Evolutionary conservation across 2,888 invertebrate genomes (phyloP).

Genomic region (Andrena praecox): DNA sequence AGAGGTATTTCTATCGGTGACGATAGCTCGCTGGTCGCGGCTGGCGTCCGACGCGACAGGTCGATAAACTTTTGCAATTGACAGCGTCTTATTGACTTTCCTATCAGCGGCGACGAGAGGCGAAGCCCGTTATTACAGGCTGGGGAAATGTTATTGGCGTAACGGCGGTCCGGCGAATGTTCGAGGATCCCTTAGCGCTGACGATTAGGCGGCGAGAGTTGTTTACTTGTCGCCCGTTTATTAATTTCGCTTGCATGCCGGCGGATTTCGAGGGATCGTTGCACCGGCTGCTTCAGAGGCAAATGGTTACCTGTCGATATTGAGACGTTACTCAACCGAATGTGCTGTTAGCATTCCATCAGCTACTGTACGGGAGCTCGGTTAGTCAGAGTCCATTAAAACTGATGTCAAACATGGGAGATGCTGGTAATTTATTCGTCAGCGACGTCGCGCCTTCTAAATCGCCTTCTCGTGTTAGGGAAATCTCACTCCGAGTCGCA

Average conservation of each 20-base stretch:
- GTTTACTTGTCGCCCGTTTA: constrained; percentile 20
- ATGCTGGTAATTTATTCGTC: neutral
- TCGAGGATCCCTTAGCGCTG: neutral
- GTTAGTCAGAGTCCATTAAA: neutral
- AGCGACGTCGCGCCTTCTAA: neutral
- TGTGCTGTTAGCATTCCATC: neutral
- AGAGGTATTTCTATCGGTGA: neutral
- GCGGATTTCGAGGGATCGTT: constrained; percentile 1
- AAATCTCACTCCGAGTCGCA: neutral
- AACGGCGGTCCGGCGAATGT: neutral
- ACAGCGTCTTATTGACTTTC: constrained; percentile 38
- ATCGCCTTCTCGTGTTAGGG: neutral
- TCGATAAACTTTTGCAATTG: constrained; percentile 28
- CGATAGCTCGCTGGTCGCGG: neutral
- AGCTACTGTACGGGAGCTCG: neutral
- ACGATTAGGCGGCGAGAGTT: neutral
- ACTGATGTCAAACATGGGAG: neutral
- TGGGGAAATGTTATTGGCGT: constrained; percentile 14
- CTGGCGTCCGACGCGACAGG: neutral
- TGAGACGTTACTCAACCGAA: neutral
- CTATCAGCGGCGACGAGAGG: constrained; percentile 21
- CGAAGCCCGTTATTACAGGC: constrained; percentile 1
- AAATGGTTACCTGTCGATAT: neutral
- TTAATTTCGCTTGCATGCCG: constrained; percentile 4
- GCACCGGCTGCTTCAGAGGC: neutral